Percentiles rank a stretch among this genome's conserved stretches.
phyloP scores from a whole-genome alignment of 2,888 invertebrate genomes.

The Diarsia dahlii region DNA sequence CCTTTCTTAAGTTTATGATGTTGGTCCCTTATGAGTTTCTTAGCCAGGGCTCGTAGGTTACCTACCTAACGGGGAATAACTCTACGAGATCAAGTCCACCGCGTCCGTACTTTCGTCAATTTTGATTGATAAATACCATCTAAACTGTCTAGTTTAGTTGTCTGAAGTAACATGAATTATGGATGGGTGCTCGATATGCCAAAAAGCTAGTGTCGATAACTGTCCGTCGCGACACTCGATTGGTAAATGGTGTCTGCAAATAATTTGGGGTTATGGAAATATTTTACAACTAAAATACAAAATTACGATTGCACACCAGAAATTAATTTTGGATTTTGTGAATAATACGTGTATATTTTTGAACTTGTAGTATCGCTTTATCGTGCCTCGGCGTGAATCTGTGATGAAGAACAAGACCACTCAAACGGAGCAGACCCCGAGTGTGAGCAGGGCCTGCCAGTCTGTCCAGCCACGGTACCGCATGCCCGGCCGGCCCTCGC shows the following conservation, averaged over 20 bases:
- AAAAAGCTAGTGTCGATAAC: neutral
- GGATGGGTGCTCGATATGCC: too few species aligned
- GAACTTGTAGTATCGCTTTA: conserved; percentile 48
- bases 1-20: neutral
- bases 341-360: neutral
- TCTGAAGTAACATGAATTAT: too few species aligned
- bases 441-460: conserved; percentile 47
- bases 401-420: conserved; percentile 57
- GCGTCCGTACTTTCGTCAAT: neutral
- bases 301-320: neutral
- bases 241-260: neutral
- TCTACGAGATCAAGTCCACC: neutral
- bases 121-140: neutral
- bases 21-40: neutral
- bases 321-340: neutral
- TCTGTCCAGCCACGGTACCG: neutral
- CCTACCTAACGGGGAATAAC: neutral
- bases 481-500: neutral
- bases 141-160: too few species aligned
- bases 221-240: neutral
- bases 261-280: neutral
- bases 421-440: conserved; percentile 52
- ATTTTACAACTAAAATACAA: neutral
- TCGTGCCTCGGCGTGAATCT: conserved; percentile 34
- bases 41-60: neutral